These are phyloP conservation scores for Drosophila sordidula DNA, from an alignment of 2,888 invertebrate genomes.

Conservation along the genomic window DNA sequence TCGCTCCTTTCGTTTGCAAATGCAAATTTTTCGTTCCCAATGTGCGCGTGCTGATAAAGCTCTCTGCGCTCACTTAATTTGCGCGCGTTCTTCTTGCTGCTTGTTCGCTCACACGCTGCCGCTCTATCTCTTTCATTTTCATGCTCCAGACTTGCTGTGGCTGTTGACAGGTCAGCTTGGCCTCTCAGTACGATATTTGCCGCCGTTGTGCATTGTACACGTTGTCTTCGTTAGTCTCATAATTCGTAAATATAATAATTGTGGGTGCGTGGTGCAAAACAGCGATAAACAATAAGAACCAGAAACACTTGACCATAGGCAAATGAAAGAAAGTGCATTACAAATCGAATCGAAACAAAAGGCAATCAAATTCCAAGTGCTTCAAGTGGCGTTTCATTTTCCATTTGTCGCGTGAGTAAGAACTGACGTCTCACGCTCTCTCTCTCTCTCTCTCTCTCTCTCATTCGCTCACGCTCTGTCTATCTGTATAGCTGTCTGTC, in stretches of 20 bases:
- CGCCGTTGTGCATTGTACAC: conserved; percentile 64
- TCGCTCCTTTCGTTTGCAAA: not conserved
- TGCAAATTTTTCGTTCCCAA: conserved; percentile 22
- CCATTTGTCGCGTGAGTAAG: conserved; percentile 67
- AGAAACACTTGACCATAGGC: conserved; percentile 5
- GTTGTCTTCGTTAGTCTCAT: conserved; percentile 34
- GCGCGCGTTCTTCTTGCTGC: conserved; percentile 48
- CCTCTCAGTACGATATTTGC: conserved; percentile 53
- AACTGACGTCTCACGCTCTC: conserved; percentile 21
- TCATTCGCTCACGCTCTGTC: conserved; percentile 13
- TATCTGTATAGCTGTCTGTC: conserved; percentile 11
- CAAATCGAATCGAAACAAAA: conserved; percentile 31
- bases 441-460: conserved; percentile 14
- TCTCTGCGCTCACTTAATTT: conserved; percentile 47
- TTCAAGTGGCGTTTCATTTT: conserved; percentile 50
- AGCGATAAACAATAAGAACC: conserved; percentile 1
- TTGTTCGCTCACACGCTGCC: conserved; percentile 28
- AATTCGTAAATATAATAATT: conserved; percentile 36
- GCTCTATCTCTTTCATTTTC: conserved; percentile 38
- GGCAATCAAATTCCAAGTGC: conserved; percentile 33
- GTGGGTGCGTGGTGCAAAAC: conserved; percentile 15
- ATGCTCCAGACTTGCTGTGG: conserved; percentile 24
- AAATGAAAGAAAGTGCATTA: conserved; percentile 34
- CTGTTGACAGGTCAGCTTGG: conserved; percentile 41
- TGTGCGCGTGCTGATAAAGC: conserved; percentile 25